These are phyloP conservation scores for Ectemnius lituratus DNA, from an alignment of 2,888 invertebrate genomes.

Conservation along the genomic window DNA sequence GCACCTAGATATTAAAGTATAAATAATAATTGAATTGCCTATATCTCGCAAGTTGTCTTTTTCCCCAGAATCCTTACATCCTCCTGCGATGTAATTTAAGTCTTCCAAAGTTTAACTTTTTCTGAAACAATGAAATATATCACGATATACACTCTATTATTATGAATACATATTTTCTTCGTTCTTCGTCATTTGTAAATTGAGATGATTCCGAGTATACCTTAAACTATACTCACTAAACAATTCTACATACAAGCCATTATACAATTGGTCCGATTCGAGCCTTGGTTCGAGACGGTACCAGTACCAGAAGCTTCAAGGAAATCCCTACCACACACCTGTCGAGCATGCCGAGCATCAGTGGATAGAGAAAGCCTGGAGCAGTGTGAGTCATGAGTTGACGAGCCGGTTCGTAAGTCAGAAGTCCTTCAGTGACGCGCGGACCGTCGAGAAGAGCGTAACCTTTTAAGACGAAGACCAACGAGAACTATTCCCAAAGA, in stretches of 20 bases:
- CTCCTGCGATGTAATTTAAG: slow-evolving; percentile 22
- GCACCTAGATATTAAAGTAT: no score
- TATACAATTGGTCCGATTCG: neutral
- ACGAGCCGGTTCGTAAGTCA: slow-evolving; percentile 24
- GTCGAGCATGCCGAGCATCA: slow-evolving; percentile 33
- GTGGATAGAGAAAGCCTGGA: slow-evolving; percentile 63
- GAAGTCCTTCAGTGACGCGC: slow-evolving; percentile 44
- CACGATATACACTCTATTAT: neutral
- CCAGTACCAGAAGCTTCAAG: neutral
- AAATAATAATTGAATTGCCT: no score
- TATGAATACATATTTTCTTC: neutral
- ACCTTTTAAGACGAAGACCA: neutral
- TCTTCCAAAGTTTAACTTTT: slow-evolving; percentile 62
- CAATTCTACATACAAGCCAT: neutral
- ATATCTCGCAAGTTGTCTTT: no score
- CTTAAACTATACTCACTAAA: no score
- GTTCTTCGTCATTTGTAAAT: neutral
- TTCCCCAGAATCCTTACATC: no score
- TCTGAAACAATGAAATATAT: slow-evolving; percentile 54
- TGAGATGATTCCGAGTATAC: no score
- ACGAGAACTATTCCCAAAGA: no score
- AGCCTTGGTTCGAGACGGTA: neutral
- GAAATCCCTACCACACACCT: slow-evolving; percentile 33
- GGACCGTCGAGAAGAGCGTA: slow-evolving; percentile 28
- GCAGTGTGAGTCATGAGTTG: slow-evolving; percentile 21